Conservation (phyloP, 2,888 invertebrate species). For the Trichopria drosophilae region DNA sequence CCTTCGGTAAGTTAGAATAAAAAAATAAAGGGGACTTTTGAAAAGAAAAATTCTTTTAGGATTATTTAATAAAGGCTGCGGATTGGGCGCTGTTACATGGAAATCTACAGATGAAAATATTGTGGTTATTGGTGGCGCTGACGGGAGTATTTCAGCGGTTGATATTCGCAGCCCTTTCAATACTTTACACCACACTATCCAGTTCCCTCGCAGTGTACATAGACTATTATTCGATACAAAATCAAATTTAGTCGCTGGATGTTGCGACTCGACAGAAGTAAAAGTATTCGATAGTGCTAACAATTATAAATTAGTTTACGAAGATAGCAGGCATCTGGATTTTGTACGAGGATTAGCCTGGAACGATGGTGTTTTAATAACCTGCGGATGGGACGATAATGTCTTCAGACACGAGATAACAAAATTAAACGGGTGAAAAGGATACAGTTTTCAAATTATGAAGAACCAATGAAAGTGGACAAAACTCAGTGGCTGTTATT, state of each 20-base stretch:
- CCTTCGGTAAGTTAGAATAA: slow-evolving; percentile 41
- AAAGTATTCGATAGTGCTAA: slow-evolving; percentile 57
- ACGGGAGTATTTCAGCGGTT: slow-evolving; percentile 61
- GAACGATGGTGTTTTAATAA: slow-evolving; percentile 60
- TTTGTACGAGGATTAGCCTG: slow-evolving; percentile 65
- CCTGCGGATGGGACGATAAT: slow-evolving; percentile 65
- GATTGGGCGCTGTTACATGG: slow-evolving; percentile 58
- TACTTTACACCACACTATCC: slow-evolving; percentile 46
- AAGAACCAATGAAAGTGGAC: too few species aligned
- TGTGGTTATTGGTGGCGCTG: slow-evolving; percentile 60
- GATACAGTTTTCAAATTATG: too few species aligned
- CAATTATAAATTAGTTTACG: slow-evolving; percentile 54
- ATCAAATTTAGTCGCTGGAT: slow-evolving; percentile 58
- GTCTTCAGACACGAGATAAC: slow-evolving; percentile 53
- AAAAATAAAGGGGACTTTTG: slow-evolving; percentile 6
- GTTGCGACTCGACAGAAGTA: slow-evolving; percentile 59
- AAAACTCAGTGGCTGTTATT: too few species aligned
- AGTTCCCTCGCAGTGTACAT: slow-evolving; percentile 54
- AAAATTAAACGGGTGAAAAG: too few species aligned
- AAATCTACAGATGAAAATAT: slow-evolving; percentile 56
- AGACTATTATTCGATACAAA: slow-evolving; percentile 55
- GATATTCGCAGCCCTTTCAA: slow-evolving; percentile 60
- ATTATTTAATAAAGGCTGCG: slow-evolving; percentile 56
- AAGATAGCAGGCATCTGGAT: slow-evolving; percentile 59
- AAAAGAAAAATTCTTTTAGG: slow-evolving; percentile 47